These are phyloP conservation scores for Hyperoplus lanceolatus DNA, from an alignment of 2,797 vertebrate species.

Conservation along the genomic window DNA sequence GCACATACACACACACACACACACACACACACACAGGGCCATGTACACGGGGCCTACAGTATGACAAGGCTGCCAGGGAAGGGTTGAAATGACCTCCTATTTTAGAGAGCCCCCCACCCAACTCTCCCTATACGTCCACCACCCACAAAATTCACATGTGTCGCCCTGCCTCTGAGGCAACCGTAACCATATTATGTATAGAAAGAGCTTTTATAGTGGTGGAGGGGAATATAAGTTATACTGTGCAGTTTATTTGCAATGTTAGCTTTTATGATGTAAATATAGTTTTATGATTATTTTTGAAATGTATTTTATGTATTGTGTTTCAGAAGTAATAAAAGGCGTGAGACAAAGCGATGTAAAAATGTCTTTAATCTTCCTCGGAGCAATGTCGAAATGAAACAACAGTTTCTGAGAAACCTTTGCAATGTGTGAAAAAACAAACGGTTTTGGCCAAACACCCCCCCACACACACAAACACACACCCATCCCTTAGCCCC, in stretches of 20 bases:
- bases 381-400: slow-evolving; percentile 25
- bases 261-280: slow-evolving; percentile 61
- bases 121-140: slow-evolving; percentile 19
- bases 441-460: slow-evolving; percentile 18
- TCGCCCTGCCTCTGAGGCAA: slow-evolving; percentile 58
- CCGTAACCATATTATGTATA: slow-evolving; percentile 52
- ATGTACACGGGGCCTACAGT: slow-evolving; percentile 27
- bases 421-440: slow-evolving; percentile 76
- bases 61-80: slow-evolving; percentile 61
- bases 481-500: no score
- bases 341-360: slow-evolving; percentile 10
- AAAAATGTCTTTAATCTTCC: slow-evolving; percentile 9
- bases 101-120: slow-evolving; percentile 23
- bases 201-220: slow-evolving; percentile 45
- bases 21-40: slow-evolving; percentile 6
- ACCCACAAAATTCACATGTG: slow-evolving; percentile 38
- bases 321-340: slow-evolving; percentile 11
- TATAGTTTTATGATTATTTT: slow-evolving; percentile 60
- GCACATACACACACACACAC: slow-evolving; percentile 19
- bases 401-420: slow-evolving; percentile 58
- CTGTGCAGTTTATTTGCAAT: slow-evolving; percentile 54
- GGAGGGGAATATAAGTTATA: slow-evolving; percentile 38
- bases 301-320: slow-evolving; percentile 21
- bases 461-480: no score
- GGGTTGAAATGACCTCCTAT: slow-evolving; percentile 66